Base-by-base conservation (phyloP, 2,113 vertebrate genomes). In the Sander lucioperca region DNA sequence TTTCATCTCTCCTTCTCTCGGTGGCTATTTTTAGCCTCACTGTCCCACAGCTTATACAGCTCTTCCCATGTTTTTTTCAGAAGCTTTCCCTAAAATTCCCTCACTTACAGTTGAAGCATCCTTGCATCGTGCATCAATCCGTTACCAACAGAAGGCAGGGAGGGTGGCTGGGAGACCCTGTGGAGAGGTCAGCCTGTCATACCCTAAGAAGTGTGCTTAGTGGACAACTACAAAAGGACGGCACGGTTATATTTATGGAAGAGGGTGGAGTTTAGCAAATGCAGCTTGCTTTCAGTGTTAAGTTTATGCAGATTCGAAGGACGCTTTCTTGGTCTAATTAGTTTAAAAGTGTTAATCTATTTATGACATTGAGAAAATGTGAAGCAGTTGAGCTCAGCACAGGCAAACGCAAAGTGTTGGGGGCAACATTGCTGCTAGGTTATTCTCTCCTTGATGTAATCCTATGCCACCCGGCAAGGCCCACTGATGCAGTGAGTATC, bases 401-500 rank as follows among this genome's bases (percentile, higher is more conserved):
- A 30, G 48, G 77, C 62, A 53, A 67, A 72, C 0, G 1, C 33
- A 54, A 54, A 27, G 65, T 33, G 27, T 57, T 21, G n/a, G 57
- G 61, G 72, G n/a, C n/a, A 70, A 47, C 61, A 15, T 63, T 9
- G 50, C 59, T 72, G 21, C 62, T 47, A 39, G 58, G 69, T 74
- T 82, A 58, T 71, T 83, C 67, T 82, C 78, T 86, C 76, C 83
- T 85, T 66, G 74, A 64, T 76, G 67, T 82, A 80, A 90, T 87
- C 79, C 27, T n/a, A 11, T 12, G 64, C 77, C 76, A 72, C 13
- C 36, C 18, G 2, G 63, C 23, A 72, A 76, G 76, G 63, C 63
- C 69, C 65, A 57, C 36, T 47, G 78, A 80, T 83, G 79, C 72
- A 25, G 56, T 43, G 57, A 64, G 65, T 27, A 74, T 69, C 74